phyloP scores from a whole-genome alignment of 2,113 vertebrate species.

The Tachycineta bicolor region DNA sequence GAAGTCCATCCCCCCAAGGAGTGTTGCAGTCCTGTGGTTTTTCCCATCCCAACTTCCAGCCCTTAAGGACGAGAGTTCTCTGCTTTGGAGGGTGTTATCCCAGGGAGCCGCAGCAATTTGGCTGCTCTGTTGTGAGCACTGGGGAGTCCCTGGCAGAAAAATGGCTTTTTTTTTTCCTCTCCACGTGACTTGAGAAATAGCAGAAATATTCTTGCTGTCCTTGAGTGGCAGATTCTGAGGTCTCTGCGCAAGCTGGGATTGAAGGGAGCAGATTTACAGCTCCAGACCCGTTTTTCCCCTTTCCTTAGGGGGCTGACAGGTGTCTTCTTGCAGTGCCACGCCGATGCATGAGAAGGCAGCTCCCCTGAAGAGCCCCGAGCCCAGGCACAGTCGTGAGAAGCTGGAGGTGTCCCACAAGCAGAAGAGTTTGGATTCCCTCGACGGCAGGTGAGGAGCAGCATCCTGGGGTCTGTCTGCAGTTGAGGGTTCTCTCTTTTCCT shows the following conservation, averaged over 20 bases:
- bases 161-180: not conserved
- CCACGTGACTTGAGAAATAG: not conserved
- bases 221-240: accelerated
- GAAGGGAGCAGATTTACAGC: not conserved
- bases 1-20: not conserved
- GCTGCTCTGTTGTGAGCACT: accelerated
- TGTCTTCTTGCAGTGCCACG: constrained; percentile 35
- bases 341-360: constrained; percentile 66
- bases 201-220: not conserved
- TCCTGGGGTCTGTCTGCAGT: accelerated
- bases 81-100: not conserved
- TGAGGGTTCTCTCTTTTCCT: not conserved
- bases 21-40: not conserved
- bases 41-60: not conserved
- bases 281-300: not conserved
- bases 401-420: constrained; percentile 58
- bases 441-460: constrained; percentile 34
- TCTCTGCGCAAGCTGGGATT: not conserved
- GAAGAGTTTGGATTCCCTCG: constrained; percentile 44
- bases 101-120: not conserved
- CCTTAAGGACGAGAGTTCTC: not conserved
- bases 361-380: constrained; percentile 53
- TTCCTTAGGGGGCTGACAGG: not conserved
- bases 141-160: not conserved
- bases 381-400: constrained; percentile 42